Percentiles rank a stretch among this genome's conserved stretches.
These are phyloP conservation scores for Leguminivora glycinivorella DNA, from an alignment of 1,140 invertebrate species.

Conservation along the genomic window DNA sequence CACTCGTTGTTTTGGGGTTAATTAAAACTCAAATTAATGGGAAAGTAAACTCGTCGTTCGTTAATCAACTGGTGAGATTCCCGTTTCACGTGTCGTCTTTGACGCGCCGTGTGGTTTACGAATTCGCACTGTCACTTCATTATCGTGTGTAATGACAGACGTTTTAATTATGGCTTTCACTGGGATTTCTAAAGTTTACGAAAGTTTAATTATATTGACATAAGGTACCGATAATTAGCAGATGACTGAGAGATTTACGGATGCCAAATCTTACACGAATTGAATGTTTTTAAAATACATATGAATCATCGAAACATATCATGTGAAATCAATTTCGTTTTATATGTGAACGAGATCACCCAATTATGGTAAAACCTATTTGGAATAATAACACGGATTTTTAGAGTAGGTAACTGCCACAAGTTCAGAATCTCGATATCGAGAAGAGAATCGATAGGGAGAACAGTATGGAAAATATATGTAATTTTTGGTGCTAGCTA, in stretches of 20 bases:
- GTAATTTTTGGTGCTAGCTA: too few species aligned
- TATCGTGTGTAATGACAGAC: slow-evolving; percentile 47
- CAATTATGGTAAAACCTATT: not conserved
- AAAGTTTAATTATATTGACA: slow-evolving; percentile 24
- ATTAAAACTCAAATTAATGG: slow-evolving; percentile 66
- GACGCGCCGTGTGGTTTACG: slow-evolving; percentile 46
- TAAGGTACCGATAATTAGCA: slow-evolving; percentile 13
- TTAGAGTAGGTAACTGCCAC: too few species aligned
- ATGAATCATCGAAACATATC: not conserved
- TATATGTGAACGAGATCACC: not conserved
- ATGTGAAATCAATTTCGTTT: not conserved
- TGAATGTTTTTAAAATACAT: not conserved
- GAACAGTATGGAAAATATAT: too few species aligned
- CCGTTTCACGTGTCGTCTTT: slow-evolving; percentile 52
- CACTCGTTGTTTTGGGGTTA: slow-evolving; percentile 43
- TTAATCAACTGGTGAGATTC: slow-evolving; percentile 49
- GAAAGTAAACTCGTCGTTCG: slow-evolving; percentile 41
- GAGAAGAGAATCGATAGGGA: too few species aligned
- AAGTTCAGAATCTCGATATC: too few species aligned
- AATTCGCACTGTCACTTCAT: slow-evolving; percentile 63
- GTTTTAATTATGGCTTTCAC: slow-evolving; percentile 68
- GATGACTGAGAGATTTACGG: not conserved
- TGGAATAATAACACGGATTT: too few species aligned
- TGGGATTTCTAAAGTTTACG: slow-evolving; percentile 37
- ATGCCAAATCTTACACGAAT: not conserved